These are phyloP conservation scores for Apodemia hepburni DNA, from an alignment of 2,888 invertebrate species.

Conservation along the genomic window DNA sequence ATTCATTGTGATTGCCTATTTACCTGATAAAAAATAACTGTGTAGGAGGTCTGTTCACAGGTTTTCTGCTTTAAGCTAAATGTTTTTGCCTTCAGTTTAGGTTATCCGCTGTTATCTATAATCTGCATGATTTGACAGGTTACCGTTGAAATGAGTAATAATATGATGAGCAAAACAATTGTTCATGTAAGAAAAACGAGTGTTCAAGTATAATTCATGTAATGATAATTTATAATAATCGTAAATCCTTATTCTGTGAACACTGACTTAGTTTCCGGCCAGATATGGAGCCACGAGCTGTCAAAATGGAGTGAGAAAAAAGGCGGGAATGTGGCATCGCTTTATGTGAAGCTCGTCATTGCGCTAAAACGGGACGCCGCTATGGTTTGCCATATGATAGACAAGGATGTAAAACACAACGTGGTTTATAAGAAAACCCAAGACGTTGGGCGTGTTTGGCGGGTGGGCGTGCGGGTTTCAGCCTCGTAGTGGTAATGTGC, in stretches of 20 bases:
- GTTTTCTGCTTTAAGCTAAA: too few species aligned
- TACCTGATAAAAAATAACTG: too few species aligned
- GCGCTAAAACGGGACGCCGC: slow-evolving; percentile 58
- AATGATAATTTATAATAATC: slow-evolving; percentile 15
- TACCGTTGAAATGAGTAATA: too few species aligned
- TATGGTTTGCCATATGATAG: slow-evolving; percentile 35
- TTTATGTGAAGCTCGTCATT: slow-evolving; percentile 80
- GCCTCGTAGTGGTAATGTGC: slow-evolving; percentile 53
- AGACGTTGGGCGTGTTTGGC: slow-evolving; percentile 80
- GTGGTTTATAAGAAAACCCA: slow-evolving; percentile 81
- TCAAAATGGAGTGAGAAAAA: slow-evolving; percentile 81
- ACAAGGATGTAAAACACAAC: slow-evolving; percentile 70
- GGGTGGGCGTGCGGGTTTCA: slow-evolving; percentile 75
- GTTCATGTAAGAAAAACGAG: too few species aligned
- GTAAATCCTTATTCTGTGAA: slow-evolving; percentile 47
- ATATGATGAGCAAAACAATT: too few species aligned
- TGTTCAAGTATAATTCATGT: too few species aligned
- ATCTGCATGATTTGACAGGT: too few species aligned
- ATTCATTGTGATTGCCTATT: too few species aligned
- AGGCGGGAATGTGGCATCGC: slow-evolving; percentile 80
- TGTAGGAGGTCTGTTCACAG: too few species aligned
- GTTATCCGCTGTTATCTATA: too few species aligned
- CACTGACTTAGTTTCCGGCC: slow-evolving; percentile 73
- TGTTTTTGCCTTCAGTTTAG: too few species aligned
- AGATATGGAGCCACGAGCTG: slow-evolving; percentile 80